Evolutionary conservation across 2,113 vertebrate genomes (phyloP).

Genomic region (Prochilodus magdalenae): DNA sequence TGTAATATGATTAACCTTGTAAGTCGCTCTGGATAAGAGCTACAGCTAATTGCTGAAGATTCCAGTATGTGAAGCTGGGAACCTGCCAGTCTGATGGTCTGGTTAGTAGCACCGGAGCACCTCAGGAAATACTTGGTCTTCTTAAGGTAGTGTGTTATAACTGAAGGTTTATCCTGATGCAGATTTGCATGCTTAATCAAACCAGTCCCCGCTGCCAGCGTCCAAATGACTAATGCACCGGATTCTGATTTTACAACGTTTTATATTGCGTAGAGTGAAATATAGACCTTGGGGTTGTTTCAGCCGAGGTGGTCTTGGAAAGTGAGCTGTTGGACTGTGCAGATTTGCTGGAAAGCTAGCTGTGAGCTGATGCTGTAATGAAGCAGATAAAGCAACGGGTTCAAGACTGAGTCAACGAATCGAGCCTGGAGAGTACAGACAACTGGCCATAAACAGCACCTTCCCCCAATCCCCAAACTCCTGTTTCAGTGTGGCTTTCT

Average conservation of each 20-base stretch:
- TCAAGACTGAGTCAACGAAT: slow-evolving; percentile 9
- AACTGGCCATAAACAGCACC: slow-evolving; percentile 25
- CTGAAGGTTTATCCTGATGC: too few species aligned
- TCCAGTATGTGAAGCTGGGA: too few species aligned
- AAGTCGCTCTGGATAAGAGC: too few species aligned
- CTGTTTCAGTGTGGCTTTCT: slow-evolving; percentile 39
- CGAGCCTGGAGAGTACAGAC: slow-evolving; percentile 22
- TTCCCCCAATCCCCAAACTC: not conserved
- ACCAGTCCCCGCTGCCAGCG: not conserved
- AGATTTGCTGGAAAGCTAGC: not conserved
- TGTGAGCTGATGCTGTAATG: not conserved
- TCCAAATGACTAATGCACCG: not conserved
- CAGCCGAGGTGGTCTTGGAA: slow-evolving; percentile 7
- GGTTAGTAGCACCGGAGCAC: too few species aligned
- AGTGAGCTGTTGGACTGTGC: slow-evolving; percentile 1
- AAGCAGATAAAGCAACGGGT: slow-evolving; percentile 5
- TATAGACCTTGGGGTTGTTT: slow-evolving; percentile 20
- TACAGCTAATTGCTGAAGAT: too few species aligned
- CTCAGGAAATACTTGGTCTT: too few species aligned
- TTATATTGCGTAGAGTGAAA: slow-evolving; percentile 12
- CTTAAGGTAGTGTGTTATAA: too few species aligned
- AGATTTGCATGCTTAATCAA: too few species aligned
- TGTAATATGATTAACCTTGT: too few species aligned
- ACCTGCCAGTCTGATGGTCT: too few species aligned
- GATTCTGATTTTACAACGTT: not conserved